Base-by-base conservation (phyloP, 2,888 invertebrate genomes). In the Tachina grossa region DNA sequence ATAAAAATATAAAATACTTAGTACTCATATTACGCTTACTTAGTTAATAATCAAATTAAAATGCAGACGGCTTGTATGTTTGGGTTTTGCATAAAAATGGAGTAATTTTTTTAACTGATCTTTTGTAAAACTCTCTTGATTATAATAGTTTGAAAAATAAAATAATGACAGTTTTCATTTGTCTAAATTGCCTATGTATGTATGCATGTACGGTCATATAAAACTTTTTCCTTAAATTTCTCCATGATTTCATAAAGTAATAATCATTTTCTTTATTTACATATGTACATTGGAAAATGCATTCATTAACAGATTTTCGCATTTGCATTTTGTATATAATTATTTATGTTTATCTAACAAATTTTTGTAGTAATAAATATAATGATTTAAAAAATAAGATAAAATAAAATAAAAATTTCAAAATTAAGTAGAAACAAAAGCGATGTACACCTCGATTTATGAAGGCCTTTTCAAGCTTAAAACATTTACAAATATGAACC, bases 21-120 rank as follows among this genome's bases (percentile, higher is more conserved):
- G 2, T 51, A 47, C 11, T 55, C n/a, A 41, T 51, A 51, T 43
- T 22, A 11, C 2, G 59, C 65, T 16, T 45, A 41, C 51, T 51
- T 49, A 59, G n/a, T 47, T 72, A 69, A 80, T 75, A 51, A 81
- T 81, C 45, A 59, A 61, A 69, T 47, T 39, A 82, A 76, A 69
- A 55, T 69, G 47, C 49, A 57, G 49, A 22, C 59, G n/a, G 63
- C 63, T 71, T 76, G 41, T 39, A 61, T 59, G 16, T 45, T 68
- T 61, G 22, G 19, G 14, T 19, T 68, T 59, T 57, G 55, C 71
- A 41, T 68, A 31, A 61, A 81, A 75, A 75, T 76, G 55, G n/a
- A 68, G 39, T 55, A 11, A 31, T 31, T 59, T 31, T 69, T 79
- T 51, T 41, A 1, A 11, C 9, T 68, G 31, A 16, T 41, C 45